These are phyloP conservation scores for Lineus longissimus DNA, from an alignment of 1,140 invertebrate genomes.

Conservation along the genomic window DNA sequence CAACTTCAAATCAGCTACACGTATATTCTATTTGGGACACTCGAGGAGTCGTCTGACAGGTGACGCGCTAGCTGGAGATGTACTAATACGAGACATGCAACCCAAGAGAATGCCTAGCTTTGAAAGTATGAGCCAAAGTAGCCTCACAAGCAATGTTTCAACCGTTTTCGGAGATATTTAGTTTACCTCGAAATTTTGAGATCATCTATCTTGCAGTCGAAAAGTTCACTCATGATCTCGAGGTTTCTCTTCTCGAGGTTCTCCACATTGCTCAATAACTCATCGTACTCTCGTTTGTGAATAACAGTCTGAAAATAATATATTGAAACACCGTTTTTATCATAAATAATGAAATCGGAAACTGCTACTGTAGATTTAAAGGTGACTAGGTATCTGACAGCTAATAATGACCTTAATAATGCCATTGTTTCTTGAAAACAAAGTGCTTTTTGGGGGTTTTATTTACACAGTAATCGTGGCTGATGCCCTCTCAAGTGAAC, in stretches of 20 bases:
- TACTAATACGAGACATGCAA: too few species aligned
- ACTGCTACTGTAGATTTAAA: too few species aligned
- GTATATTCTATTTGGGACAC: too few species aligned
- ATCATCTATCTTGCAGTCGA: conserved; percentile 51
- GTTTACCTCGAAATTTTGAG: conserved; percentile 48
- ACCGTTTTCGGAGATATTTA: neutral
- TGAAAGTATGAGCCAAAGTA: too few species aligned
- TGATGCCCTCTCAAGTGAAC: too few species aligned
- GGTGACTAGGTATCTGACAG: neutral
- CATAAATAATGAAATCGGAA: neutral
- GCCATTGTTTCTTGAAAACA: neutral
- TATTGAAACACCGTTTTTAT: neutral
- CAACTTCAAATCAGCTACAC: neutral
- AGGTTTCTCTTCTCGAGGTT: conserved; percentile 44
- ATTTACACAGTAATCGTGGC: too few species aligned
- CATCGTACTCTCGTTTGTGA: conserved; percentile 36
- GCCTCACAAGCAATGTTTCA: too few species aligned
- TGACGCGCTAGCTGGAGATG: too few species aligned
- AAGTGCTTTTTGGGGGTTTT: neutral
- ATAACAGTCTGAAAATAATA: conserved; percentile 45
- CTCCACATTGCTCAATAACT: conserved; percentile 36
- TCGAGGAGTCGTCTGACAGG: too few species aligned
- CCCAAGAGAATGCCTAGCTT: too few species aligned
- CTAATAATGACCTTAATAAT: neutral
- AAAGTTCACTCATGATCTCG: conserved; percentile 48